Evolutionary conservation across 2,113 vertebrate species (phyloP).

Genomic region (Thermophis baileyi): DNA sequence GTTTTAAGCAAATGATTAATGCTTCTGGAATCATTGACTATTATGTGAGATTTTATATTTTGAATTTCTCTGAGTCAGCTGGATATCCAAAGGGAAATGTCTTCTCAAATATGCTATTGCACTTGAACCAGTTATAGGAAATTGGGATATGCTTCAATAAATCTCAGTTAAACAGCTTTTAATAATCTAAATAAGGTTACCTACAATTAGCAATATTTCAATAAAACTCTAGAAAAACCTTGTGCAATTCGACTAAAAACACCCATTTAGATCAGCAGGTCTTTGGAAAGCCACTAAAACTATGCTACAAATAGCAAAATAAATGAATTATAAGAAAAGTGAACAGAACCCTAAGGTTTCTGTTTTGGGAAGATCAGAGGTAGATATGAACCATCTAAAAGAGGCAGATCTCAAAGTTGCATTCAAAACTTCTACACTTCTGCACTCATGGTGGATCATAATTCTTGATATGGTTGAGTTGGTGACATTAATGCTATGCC

Average conservation of each 20-base stretch:
- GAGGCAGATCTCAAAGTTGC: background rate
- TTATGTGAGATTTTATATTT: background rate
- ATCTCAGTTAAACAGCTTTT: background rate
- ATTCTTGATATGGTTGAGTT: slow-evolving; percentile 7
- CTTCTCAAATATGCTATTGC: background rate
- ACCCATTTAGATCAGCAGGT: background rate
- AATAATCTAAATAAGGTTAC: slow-evolving; percentile 1
- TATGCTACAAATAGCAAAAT: slow-evolving; percentile 12
- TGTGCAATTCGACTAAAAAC: slow-evolving; percentile 7
- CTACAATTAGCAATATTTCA: background rate
- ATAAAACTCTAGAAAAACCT: background rate
- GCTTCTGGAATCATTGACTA: background rate
- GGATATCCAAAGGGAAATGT: slow-evolving; percentile 1
- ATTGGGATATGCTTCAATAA: slow-evolving; percentile 14
- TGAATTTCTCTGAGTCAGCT: slow-evolving; percentile 17
- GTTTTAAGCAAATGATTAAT: background rate
- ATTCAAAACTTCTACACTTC: background rate
- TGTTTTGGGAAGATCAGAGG: background rate
- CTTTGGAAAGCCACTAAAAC: slow-evolving; percentile 31
- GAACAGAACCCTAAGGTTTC: slow-evolving; percentile 11
- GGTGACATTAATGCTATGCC: background rate
- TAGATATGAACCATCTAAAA: slow-evolving; percentile 5
- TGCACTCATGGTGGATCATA: background rate
- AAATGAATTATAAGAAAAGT: background rate
- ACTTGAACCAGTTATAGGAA: slow-evolving; percentile 6